Base-by-base conservation (phyloP, 2,888 invertebrate genomes). In the Nycteola revayana region DNA sequence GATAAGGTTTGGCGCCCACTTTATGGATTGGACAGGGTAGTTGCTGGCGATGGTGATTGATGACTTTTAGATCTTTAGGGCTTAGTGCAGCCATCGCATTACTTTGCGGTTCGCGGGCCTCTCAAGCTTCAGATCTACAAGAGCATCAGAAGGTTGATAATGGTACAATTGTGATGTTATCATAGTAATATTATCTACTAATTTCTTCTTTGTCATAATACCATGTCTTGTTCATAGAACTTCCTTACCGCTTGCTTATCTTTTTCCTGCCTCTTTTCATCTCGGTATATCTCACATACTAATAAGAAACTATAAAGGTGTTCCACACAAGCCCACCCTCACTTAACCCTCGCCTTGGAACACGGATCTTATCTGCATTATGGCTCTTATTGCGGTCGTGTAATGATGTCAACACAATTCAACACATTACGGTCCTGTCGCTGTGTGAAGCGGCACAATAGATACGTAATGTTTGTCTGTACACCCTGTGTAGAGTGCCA, bases 331-430 rank as follows among this genome's bases (percentile, higher is more conserved):
- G 38, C 33, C 38, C 40, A 44, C 51, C 57, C 58, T 46, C 39
- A 42, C 41, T 47, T 60, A 65, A 66, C 73, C 73, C 75, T 55
- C 58, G 49, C 53, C 52, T 58, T 61, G 63, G 62, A 73, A 73
- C 66, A 63, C 58, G 65, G 68, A 70, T 75, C 72, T 72, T 79
- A 80, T 81, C 79, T 77, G 68, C 72, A 77, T 76, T 75, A 76
- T 75, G 64, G 66, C 64, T 75, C 69, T 75, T 77, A 75, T 74
- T 74, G 76, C 67, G 68, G 66, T 52, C 58, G 59, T 69, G 74
- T 77, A 77, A 81, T 75, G 74, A 76, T 73, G 75, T 79, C 73
- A 72, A 78, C 77, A 76, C 74, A 75, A 76, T 73, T 79, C 73
- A 72, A 78, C 77, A 76, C 74, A 75, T 77, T 73, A 72, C 59